Base-by-base conservation (phyloP, 2,888 invertebrate species). In the Conistra vaccinii region DNA sequence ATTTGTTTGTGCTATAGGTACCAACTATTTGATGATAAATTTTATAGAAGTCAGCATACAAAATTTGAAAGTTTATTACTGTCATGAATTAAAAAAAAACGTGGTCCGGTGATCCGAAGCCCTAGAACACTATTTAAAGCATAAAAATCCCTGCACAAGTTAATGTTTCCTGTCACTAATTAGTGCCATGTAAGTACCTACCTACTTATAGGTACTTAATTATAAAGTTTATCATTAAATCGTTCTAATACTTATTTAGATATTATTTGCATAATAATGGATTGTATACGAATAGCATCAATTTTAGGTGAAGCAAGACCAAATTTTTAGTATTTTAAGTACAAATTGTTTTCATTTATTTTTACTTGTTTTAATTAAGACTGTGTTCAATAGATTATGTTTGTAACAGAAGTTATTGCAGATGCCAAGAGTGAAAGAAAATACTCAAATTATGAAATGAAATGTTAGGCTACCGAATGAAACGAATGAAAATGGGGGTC, bases 221-320 rank as follows among this genome's bases (percentile, higher is more conserved):
- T 39, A 62, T 53, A 62, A 72, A 72, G 29, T 71, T 61, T 71
- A 76, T 71, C 71, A 81, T 69, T n/a, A 51, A 85, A 67, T 70
- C 55, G 60, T 76, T 77, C 6, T 39, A 58, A 55, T 69, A 81
- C 70, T 70, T 60, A 60, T 60, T 58, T 66, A 67, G 55, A 72
- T 73, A 81, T 84, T 71, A 74, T 78, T 88, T 81, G 71, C 66
- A 66, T 82, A 68, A 71, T 73, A 77, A 78, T 75, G 62, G 51
- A 87, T 84, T 85, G 89, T 91, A 91, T 90, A 90, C 89, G 90
- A 89, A 75, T 80, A 73, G 75, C 62, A 88, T 88, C 84, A 85
- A 86, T 83, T n/a, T n/a, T 83, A 86, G 66, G 62, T 73, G 72
- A 81, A 62, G 61, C 66, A 78, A 83, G 83, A 87, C 87, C 85